Evolutionary conservation across 2,888 invertebrate genomes (phyloP).

Genomic region (Colletes collaris): DNA sequence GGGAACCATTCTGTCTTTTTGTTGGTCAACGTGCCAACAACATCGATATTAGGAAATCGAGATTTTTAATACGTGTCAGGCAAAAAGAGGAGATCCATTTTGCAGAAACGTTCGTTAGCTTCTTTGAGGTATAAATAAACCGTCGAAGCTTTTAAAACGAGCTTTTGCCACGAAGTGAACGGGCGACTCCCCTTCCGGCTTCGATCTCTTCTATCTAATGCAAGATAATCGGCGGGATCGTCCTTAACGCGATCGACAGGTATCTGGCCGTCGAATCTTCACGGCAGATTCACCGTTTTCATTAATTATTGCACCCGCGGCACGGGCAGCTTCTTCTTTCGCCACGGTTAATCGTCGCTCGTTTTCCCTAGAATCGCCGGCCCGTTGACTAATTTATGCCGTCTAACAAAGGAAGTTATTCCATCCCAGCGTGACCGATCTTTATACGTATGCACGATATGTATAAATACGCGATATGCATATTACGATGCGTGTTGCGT

Average conservation of each 20-base stretch:
- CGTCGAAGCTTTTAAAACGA: slow-evolving; percentile 16
- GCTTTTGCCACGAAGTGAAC: slow-evolving; percentile 52
- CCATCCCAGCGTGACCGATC: slow-evolving; percentile 57
- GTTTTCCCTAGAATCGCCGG: slow-evolving; percentile 5
- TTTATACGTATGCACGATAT: slow-evolving; percentile 29
- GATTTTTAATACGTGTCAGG: slow-evolving; percentile 23
- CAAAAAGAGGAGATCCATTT: slow-evolving; percentile 39
- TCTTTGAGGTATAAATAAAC: slow-evolving; percentile 51
- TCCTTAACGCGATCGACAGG: slow-evolving; percentile 11
- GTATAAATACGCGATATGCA: slow-evolving; percentile 44
- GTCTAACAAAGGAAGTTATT: slow-evolving; percentile 55
- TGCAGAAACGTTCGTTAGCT: slow-evolving; percentile 12
- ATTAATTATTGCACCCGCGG: slow-evolving; percentile 42
- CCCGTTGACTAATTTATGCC: slow-evolving; percentile 27
- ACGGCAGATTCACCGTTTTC: slow-evolving; percentile 48
- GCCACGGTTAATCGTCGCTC: slow-evolving; percentile 32
- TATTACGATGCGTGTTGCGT: slow-evolving; percentile 54
- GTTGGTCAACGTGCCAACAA: no score
- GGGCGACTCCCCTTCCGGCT: slow-evolving; percentile 43
- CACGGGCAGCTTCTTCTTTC: slow-evolving; percentile 7
- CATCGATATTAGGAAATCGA: no score
- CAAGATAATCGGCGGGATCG: slow-evolving; percentile 32
- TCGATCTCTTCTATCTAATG: slow-evolving; percentile 25
- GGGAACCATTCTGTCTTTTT: no score
- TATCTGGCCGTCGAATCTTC: slow-evolving; percentile 49